Percentiles rank a stretch among this genome's conserved stretches.
These are phyloP conservation scores for Oryzaephilus surinamensis DNA, from an alignment of 1,140 invertebrate species.

Conservation along the genomic window DNA sequence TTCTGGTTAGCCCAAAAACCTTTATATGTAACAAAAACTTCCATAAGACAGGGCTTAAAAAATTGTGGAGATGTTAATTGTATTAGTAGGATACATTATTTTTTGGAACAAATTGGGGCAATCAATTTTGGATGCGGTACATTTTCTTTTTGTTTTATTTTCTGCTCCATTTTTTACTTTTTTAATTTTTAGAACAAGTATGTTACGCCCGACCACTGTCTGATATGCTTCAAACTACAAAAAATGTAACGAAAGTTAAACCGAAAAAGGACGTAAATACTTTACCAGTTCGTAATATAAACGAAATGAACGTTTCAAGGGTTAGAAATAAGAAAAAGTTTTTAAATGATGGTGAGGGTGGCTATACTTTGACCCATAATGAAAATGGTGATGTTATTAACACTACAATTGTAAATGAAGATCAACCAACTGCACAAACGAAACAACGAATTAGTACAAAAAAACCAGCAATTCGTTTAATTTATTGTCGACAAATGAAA, in stretches of 20 bases:
- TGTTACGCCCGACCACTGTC: conserved; percentile 33
- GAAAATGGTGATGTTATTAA: conserved; percentile 43
- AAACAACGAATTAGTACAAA: conserved; percentile 27
- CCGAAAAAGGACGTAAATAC: conserved; percentile 3
- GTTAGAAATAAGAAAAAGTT: conserved; percentile 29
- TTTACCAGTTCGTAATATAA: background rate
- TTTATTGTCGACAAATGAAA: conserved; percentile 43
- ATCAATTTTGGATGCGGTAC: conserved; percentile 56
- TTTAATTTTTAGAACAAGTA: conserved; percentile 32
- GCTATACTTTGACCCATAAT: conserved; percentile 50
- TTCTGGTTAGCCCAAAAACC: conserved; percentile 46
- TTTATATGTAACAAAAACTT: conserved; percentile 49
- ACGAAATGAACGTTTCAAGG: conserved; percentile 11
- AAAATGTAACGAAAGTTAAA: conserved; percentile 2
- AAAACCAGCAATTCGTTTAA: conserved; percentile 36
- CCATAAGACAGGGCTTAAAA: conserved; percentile 45
- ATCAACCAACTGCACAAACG: conserved; percentile 27
- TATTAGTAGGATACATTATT: conserved; percentile 49
- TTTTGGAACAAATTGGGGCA: conserved; percentile 51
- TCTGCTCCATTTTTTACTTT: conserved; percentile 6
- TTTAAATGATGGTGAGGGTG: conserved; percentile 43
- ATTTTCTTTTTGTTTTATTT: conserved; percentile 17
- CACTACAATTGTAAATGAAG: conserved; percentile 34
- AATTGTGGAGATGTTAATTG: conserved; percentile 55
- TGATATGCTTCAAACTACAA: conserved; percentile 21